phyloP scores from a whole-genome alignment of 2,113 vertebrate genomes.

The Gymnocephalus cernua region DNA sequence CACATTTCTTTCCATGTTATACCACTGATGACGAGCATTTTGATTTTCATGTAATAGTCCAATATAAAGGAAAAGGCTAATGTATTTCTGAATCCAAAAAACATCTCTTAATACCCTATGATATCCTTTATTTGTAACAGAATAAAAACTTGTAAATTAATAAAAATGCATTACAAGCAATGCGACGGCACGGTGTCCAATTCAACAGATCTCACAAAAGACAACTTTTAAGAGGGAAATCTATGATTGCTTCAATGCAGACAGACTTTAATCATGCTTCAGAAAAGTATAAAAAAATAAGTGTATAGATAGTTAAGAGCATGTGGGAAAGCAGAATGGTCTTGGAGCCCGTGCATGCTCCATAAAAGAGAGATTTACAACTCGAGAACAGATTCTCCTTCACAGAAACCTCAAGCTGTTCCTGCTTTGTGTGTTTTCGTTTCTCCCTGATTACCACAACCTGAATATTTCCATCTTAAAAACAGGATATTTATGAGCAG shows the following conservation, averaged over 20 bases:
- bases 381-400: slow-evolving; percentile 66
- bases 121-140: slow-evolving; percentile 83
- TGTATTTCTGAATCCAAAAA: slow-evolving; percentile 73
- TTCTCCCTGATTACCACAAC: slow-evolving; percentile 62
- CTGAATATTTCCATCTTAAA: slow-evolving; percentile 74
- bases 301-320: slow-evolving; percentile 47
- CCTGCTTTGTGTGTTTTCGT: slow-evolving; percentile 49
- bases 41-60: slow-evolving; percentile 78
- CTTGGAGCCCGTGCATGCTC: slow-evolving; percentile 39
- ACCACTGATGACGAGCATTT: slow-evolving; percentile 79
- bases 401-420: slow-evolving; percentile 63
- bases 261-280: slow-evolving; percentile 24
- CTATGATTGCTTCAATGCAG: background rate
- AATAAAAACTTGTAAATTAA: slow-evolving; percentile 80
- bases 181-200: slow-evolving; percentile 50
- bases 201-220: slow-evolving; percentile 33
- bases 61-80: slow-evolving; percentile 71
- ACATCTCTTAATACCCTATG: slow-evolving; percentile 73
- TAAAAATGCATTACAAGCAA: slow-evolving; percentile 80
- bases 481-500: slow-evolving; percentile 74
- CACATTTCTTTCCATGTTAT: slow-evolving; percentile 78
- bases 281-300: slow-evolving; percentile 41
- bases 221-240: too few species aligned
- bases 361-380: slow-evolving; percentile 76
- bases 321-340: slow-evolving; percentile 59